phyloP scores from a whole-genome alignment of 2,113 vertebrate genomes.

The Phyllopteryx taeniolatus region DNA sequence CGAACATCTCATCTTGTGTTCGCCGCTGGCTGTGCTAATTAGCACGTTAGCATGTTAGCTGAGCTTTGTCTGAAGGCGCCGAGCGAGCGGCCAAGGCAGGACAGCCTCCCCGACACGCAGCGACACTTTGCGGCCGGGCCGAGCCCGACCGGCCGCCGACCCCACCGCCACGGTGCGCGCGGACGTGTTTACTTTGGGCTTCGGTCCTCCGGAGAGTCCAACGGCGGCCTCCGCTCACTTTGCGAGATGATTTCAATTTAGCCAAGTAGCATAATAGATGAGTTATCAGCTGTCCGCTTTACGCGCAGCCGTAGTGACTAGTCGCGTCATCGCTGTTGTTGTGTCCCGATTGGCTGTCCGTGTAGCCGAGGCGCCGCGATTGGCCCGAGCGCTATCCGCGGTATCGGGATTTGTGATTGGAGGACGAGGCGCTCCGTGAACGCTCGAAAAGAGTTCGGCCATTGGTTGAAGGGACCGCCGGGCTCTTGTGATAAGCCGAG shows the following conservation, averaged over 20 bases:
- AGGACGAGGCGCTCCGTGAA: background rate
- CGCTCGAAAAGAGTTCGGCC: background rate
- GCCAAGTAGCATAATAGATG: slow-evolving; percentile 92
- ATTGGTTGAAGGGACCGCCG: background rate
- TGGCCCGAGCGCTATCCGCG: slow-evolving; percentile 8
- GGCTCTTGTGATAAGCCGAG: slow-evolving; percentile 25
- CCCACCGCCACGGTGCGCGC: slow-evolving; percentile 47
- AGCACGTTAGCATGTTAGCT: slow-evolving; percentile 55
- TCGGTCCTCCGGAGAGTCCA: slow-evolving; percentile 78
- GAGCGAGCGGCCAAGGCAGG: slow-evolving; percentile 58
- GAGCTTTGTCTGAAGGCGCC: slow-evolving; percentile 83
- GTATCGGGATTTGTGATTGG: background rate
- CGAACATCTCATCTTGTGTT: slow-evolving; percentile 8
- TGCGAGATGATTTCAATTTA: slow-evolving; percentile 83
- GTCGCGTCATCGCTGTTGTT: slow-evolving; percentile 78
- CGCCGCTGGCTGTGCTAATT: slow-evolving; percentile 40
- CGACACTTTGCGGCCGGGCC: slow-evolving; percentile 11
- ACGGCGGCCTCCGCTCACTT: slow-evolving; percentile 76
- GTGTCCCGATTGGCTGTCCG: slow-evolving; percentile 64
- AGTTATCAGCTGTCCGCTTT: slow-evolving; percentile 76
- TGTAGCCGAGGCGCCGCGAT: slow-evolving; percentile 8
- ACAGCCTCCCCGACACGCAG: slow-evolving; percentile 18
- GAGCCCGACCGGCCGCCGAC: slow-evolving; percentile 34
- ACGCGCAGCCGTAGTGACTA: slow-evolving; percentile 81
- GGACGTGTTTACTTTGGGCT: slow-evolving; percentile 77